These are phyloP conservation scores for Notechis scutatus DNA, from an alignment of 2,113 vertebrate genomes.

Conservation along the genomic window DNA sequence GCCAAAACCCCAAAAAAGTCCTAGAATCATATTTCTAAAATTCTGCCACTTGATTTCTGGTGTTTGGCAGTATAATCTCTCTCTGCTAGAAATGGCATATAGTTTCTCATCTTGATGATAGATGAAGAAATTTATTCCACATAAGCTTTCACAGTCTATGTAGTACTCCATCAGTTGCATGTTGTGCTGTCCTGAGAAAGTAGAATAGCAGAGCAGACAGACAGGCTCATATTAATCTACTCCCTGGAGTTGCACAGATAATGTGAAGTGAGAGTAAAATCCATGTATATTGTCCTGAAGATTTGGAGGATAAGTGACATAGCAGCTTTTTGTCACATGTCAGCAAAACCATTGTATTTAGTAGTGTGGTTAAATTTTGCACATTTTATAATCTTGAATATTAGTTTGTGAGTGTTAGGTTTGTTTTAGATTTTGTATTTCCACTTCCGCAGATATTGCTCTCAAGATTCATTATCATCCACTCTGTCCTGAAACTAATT, in stretches of 20 bases:
- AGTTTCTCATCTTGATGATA: background rate
- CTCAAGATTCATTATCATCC: background rate
- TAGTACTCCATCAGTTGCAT: background rate
- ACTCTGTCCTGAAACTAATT: background rate
- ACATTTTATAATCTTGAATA: background rate
- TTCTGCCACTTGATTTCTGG: background rate
- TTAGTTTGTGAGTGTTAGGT: background rate
- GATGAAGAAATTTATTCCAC: background rate
- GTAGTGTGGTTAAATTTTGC: background rate
- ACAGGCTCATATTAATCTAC: background rate
- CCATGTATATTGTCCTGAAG: background rate
- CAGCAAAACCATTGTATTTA: background rate
- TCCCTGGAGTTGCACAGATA: background rate
- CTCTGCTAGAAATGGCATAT: background rate
- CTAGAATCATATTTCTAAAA: background rate
- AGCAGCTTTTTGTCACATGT: background rate
- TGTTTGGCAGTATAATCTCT: background rate
- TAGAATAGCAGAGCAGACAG: background rate
- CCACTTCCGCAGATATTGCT: background rate
- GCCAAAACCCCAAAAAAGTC: background rate
- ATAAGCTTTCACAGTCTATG: background rate
- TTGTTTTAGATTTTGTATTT: background rate
- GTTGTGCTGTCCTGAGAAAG: background rate
- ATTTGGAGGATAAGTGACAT: background rate
- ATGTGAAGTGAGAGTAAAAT: background rate